phyloP scores from a whole-genome alignment of 2,113 vertebrate species.

The Noturus placidus region DNA sequence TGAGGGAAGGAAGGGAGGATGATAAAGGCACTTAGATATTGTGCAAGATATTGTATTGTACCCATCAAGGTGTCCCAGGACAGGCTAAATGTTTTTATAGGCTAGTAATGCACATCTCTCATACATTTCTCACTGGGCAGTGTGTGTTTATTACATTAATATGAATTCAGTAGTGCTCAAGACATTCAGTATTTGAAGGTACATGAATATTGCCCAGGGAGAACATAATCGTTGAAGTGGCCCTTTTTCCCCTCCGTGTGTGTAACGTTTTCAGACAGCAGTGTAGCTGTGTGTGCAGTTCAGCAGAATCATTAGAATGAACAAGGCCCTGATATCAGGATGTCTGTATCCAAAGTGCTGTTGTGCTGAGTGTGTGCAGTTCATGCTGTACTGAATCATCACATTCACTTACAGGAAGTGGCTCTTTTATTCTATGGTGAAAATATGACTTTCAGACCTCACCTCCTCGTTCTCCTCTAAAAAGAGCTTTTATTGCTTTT shows the following conservation, averaged over 20 bases:
- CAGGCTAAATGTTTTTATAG: background rate
- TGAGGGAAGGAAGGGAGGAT: too few species aligned
- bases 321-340: background rate
- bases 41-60: too few species aligned
- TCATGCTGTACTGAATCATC: background rate
- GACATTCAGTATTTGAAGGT: background rate
- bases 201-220: background rate
- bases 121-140: background rate
- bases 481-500: background rate
- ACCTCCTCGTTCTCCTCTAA: background rate
- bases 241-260: background rate
- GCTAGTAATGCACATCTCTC: background rate
- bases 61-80: background rate
- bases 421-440: background rate
- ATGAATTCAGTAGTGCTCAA: background rate
- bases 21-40: too few species aligned
- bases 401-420: conserved; percentile 19
- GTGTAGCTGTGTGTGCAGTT: background rate
- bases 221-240: background rate
- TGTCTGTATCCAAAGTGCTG: background rate
- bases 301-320: background rate
- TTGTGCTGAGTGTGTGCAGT: conserved; percentile 11
- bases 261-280: too few species aligned
- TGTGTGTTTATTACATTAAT: background rate
- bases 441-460: conserved; percentile 23